Conservation (phyloP, 1,140 invertebrate genomes). For the Ericerus pela region DNA sequence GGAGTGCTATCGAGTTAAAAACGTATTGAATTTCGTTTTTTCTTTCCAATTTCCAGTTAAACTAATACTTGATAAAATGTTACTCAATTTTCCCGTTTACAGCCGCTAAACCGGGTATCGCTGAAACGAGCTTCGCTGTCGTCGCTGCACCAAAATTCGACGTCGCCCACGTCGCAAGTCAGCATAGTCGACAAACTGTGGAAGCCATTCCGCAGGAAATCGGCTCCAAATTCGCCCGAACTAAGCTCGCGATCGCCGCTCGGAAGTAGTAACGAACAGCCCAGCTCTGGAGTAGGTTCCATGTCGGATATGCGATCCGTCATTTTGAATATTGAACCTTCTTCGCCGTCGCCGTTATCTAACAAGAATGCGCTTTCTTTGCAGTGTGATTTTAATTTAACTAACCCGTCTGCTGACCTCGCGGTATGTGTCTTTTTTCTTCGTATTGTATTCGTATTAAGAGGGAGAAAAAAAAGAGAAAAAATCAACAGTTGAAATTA, state of each 20-base stretch:
- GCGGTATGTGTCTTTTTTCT: too few relatives aligned
- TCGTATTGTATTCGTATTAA: too few relatives aligned
- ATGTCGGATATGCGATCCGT: conserved; percentile 9
- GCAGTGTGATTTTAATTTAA: neutral
- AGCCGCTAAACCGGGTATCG: neutral
- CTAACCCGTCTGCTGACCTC: too few relatives aligned
- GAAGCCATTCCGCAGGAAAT: conserved; percentile 48
- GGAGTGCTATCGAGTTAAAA: too few relatives aligned
- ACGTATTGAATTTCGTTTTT: too few relatives aligned
- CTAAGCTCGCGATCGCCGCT: neutral
- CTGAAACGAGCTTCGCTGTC: conserved; percentile 29
- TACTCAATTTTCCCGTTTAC: too few relatives aligned
- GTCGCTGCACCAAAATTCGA: conserved; percentile 30
- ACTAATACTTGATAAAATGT: too few relatives aligned
- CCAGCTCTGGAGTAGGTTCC: conserved; percentile 16
- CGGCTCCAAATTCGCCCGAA: conserved; percentile 38
- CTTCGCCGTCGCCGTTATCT: neutral
- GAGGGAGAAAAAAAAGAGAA: too few relatives aligned
- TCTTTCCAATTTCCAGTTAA: too few relatives aligned
- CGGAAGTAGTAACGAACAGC: conserved; percentile 4
- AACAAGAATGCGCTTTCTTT: neutral
- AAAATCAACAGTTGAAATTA: too few relatives aligned
- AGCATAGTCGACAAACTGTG: conserved; percentile 41
- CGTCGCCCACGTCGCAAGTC: conserved; percentile 21
- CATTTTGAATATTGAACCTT: neutral